These are phyloP conservation scores for Prunella strophiata DNA, from an alignment of 2,797 vertebrate species.

Conservation along the genomic window DNA sequence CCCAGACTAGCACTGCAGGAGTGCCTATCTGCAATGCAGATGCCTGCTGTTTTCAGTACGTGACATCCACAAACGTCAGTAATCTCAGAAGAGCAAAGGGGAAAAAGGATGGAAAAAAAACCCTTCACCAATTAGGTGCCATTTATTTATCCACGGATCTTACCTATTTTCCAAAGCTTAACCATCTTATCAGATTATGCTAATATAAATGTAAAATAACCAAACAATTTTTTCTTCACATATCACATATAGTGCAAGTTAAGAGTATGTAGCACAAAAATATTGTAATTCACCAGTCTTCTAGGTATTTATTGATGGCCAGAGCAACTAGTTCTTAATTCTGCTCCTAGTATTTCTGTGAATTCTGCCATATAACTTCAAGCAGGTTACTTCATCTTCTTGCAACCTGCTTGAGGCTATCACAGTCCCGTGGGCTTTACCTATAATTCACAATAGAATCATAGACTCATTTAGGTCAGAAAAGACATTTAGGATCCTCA, in stretches of 20 bases:
- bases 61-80: slow-evolving; percentile 31
- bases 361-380: background rate
- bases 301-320: background rate
- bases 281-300: background rate
- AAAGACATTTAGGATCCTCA: background rate
- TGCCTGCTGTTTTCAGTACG: slow-evolving; percentile 24
- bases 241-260: background rate
- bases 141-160: background rate
- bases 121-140: background rate
- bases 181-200: background rate
- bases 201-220: background rate
- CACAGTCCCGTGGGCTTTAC: background rate
- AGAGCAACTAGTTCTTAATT: background rate
- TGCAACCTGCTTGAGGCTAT: background rate
- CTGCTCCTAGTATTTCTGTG: background rate
- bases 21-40: slow-evolving; percentile 58
- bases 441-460: background rate
- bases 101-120: background rate
- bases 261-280: background rate
- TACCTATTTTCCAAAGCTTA: background rate
- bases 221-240: background rate
- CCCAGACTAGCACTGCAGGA: slow-evolving; percentile 57
- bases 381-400: background rate
- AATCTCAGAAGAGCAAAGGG: background rate
- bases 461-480: background rate